Evolutionary conservation across 2,888 invertebrate species (phyloP).

Genomic region (Lithophane leautieri): DNA sequence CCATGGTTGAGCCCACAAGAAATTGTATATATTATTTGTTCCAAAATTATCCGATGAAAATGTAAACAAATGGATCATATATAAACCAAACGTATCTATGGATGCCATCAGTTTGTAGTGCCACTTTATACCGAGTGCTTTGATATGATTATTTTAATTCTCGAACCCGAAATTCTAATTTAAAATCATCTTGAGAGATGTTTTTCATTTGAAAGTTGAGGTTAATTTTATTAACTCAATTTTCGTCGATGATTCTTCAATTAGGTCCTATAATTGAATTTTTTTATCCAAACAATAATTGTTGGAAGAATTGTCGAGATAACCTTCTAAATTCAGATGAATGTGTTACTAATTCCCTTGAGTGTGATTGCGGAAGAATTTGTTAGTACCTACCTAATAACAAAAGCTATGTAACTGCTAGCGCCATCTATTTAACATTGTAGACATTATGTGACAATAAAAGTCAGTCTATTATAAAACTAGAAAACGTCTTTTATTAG

Average conservation of each 20-base stretch:
- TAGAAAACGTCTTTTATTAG: too few relatives aligned
- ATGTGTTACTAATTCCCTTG: not conserved
- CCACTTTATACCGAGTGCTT: not conserved
- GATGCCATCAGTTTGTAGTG: not conserved
- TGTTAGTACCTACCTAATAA: too few relatives aligned
- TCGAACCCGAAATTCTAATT: not conserved
- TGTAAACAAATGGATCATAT: not conserved
- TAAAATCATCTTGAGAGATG: not conserved
- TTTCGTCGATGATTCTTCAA: not conserved
- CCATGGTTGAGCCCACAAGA: not conserved
- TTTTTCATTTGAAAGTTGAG: not conserved
- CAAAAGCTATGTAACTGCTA: too few relatives aligned
- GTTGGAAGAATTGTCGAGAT: not conserved
- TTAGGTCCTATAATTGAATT: too few relatives aligned
- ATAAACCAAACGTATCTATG: not conserved
- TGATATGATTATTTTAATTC: not conserved
- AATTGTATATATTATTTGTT: not conserved
- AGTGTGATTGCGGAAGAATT: not conserved
- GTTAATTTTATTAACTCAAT: not conserved
- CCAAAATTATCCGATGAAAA: not conserved
- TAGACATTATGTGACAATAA: too few relatives aligned
- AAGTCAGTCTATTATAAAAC: too few relatives aligned
- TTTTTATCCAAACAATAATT: not conserved
- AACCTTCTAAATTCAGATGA: not conserved
- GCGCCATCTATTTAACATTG: too few relatives aligned